Evolutionary conservation across 2,797 vertebrate species (phyloP).

Genomic region (Alcedo atthis): DNA sequence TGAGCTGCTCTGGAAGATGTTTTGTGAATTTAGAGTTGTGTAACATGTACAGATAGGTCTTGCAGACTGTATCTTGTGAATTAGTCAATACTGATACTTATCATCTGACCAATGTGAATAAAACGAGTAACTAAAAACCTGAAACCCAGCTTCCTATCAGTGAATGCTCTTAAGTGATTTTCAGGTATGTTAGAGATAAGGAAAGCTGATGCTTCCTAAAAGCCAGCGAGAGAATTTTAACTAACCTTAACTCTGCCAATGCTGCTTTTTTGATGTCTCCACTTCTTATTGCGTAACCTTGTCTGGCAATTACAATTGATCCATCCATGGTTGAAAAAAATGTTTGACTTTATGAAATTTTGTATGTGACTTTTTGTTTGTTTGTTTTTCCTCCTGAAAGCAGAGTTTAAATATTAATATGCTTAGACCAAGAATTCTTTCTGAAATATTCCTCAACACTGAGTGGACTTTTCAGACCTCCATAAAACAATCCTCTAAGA

Average conservation of each 20-base stretch:
- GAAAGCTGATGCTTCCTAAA: not conserved
- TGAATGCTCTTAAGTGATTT: not conserved
- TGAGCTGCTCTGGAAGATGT: not conserved
- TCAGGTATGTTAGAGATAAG: not conserved
- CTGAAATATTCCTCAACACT: not conserved
- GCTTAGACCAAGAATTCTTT: slow-evolving; percentile 16
- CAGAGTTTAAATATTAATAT: not conserved
- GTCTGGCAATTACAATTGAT: not conserved
- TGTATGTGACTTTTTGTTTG: not conserved
- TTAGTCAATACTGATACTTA: not conserved
- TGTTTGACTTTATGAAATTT: not conserved
- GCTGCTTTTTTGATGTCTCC: not conserved
- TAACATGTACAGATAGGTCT: not conserved
- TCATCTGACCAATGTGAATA: not conserved
- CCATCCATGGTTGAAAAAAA: not conserved
- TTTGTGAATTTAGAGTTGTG: not conserved
- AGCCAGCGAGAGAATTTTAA: not conserved
- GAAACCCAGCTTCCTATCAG: not conserved
- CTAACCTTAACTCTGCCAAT: not conserved
- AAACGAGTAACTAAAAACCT: not conserved
- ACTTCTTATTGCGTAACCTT: not conserved
- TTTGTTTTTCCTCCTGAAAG: not conserved
- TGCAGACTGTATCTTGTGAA: not conserved
- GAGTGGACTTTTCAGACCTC: not conserved
- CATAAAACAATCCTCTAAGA: not conserved